phyloP scores from a whole-genome alignment of 2,113 vertebrate species.

The Dendropsophus ebraccatus region DNA sequence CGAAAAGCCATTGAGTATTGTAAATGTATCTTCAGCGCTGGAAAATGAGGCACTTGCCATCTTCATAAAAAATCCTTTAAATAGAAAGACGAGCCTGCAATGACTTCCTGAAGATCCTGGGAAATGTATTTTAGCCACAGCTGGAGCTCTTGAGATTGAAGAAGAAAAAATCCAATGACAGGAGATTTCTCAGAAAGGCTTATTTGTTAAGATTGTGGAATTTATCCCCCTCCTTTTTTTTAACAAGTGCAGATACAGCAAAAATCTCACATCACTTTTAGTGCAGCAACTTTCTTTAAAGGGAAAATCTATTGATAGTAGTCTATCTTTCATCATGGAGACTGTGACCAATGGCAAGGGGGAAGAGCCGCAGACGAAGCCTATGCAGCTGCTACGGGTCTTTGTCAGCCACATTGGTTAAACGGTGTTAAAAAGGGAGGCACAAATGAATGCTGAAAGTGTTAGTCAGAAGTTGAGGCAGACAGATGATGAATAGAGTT shows the following conservation, averaged over 20 bases:
- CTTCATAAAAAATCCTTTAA: background rate
- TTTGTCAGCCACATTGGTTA: too few relatives aligned
- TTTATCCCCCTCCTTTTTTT: background rate
- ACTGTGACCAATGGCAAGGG: background rate
- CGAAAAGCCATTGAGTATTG: background rate
- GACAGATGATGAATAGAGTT: too few relatives aligned
- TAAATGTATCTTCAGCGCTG: background rate
- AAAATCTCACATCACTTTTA: background rate
- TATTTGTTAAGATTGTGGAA: background rate
- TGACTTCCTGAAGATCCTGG: background rate
- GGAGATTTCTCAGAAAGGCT: background rate
- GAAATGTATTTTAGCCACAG: slow-evolving; percentile 18
- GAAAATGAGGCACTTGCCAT: background rate
- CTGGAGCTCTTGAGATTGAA: slow-evolving; percentile 11
- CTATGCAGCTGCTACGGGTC: background rate
- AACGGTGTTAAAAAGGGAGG: too few relatives aligned
- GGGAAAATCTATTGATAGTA: background rate
- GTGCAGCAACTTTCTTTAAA: background rate
- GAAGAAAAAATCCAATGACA: background rate
- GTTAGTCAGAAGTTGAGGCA: too few relatives aligned
- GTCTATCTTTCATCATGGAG: background rate
- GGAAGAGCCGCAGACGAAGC: background rate
- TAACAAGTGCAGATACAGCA: background rate
- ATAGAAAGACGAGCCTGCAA: background rate
- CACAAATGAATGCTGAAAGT: too few relatives aligned